Base-by-base conservation (phyloP, 1,140 invertebrate species). In the Lutraria rhynchaena region DNA sequence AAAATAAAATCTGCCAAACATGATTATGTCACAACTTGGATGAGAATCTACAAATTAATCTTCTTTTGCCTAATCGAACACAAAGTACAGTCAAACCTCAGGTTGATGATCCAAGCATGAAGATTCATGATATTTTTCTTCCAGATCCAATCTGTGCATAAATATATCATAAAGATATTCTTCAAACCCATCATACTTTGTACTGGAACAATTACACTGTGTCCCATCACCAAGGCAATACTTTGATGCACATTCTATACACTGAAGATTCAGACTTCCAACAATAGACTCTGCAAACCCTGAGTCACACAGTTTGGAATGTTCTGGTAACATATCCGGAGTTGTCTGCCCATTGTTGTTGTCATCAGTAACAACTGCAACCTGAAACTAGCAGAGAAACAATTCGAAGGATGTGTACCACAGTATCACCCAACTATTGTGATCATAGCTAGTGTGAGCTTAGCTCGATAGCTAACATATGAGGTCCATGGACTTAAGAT, bases 121-220 rank as follows among this genome's bases (percentile, higher is more conserved):
- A 0, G 77, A 35, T 19, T 78, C 82, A 27, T 85, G 83, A 63
- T 86, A 84, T 29, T 85, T 84, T 51, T 83, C 67, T 58, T 88
- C 86, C 11, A 85, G 74, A 27, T 67, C 70, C 1, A 88, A 82
- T 55, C 86, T 69, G 65, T 88, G 84, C 19, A 69, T 49, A 71
- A 84, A 88, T 11, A 87, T 86, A n/a, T 87, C 83, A 22, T 85
- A 58, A 22, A 86, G 57, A 44, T 87, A 86, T 13, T 84, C 82
- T 46, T 85, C 85, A 61, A 88, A 87, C 5, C 86, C 87, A 24
- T 80, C 67, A 65, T 86, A 80, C 24, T 87, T 78, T 0, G 44
- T 19, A 44, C 57, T 60, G 3, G 63, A 57, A n/a, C 76, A 71
- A 3, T 61, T 29, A 37, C 63, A 65, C 19, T 51, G 46, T 13